phyloP scores from a whole-genome alignment of 2,797 vertebrate species.

The Mus minutoides region DNA sequence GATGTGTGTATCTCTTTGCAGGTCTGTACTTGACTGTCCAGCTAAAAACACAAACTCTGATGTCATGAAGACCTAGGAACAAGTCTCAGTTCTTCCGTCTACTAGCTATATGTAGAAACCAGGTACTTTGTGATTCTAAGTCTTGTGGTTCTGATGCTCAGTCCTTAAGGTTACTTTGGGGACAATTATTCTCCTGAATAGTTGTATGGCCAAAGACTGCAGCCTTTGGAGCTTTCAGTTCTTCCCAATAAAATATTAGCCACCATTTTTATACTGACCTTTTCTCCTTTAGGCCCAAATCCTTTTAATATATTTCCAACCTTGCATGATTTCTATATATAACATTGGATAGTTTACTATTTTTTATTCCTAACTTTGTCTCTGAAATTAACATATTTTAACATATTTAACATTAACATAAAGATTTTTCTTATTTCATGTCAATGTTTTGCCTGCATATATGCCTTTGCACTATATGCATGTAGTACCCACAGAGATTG shows the following conservation, averaged over 20 bases:
- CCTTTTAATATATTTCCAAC: background rate
- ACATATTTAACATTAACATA: no score
- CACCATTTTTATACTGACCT: background rate
- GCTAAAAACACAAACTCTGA: constrained; percentile 16
- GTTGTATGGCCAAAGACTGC: background rate
- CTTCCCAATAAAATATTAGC: background rate
- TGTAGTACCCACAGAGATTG: background rate
- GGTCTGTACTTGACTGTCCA: background rate
- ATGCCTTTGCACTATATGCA: background rate
- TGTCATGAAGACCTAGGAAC: constrained; percentile 50
- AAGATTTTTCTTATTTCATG: no score
- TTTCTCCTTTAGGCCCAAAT: background rate
- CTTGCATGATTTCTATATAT: background rate
- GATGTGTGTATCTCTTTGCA: background rate
- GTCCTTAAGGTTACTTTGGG: constrained; percentile 5
- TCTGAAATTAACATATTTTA: background rate
- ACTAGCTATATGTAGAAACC: background rate
- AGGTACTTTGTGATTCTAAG: background rate
- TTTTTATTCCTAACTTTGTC: constrained; percentile 32
- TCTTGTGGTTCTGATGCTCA: background rate
- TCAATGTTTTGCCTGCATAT: background rate
- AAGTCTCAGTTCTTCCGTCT: constrained; percentile 34
- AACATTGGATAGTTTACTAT: background rate
- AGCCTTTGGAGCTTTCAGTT: background rate
- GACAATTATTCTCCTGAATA: background rate